Base-by-base conservation (phyloP, 2,888 invertebrate genomes). In the Folsomia manolachei region DNA sequence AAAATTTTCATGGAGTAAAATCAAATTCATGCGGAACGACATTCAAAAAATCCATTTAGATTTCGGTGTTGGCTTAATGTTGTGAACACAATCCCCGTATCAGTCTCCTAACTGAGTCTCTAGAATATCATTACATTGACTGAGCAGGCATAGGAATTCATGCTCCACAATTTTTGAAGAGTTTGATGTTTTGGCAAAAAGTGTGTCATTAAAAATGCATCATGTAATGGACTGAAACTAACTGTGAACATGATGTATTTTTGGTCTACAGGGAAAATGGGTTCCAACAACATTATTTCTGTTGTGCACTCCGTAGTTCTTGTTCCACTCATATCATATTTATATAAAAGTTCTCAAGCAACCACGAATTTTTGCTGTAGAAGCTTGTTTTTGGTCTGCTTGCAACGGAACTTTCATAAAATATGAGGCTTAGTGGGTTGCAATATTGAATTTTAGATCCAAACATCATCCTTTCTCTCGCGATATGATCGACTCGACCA, bases 201-300 rank as follows among this genome's bases (percentile, higher is more conserved):
- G 63, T 27, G 62, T 23, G 27, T 63, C 63, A 63, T 63, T 63
- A 63, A 63, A 63, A 63, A 63, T 63, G 63, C 63, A 63, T 63
- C 26, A 63, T 27, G 26, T 63, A 63, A 63, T 63, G 63, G 63
- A 27, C 63, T 63, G 63, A 27, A 39, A 39, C 4, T 9, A 14
- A 39, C 39, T 39, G 39, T 9, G 27, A 63, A 63, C 27, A 63
- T 63, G 63, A 26, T 63, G n/a, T 63, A 26, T 1, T 63, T 62
- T 63, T 27, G 21, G 18, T 14, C 56, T 7, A 56, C 19, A n/a
- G 56, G 56, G 56, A 56, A 56, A 56, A n/a, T n/a, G n/a, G n/a
- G n/a, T n/a, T n/a, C n/a, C n/a, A n/a, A n/a, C n/a, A n/a, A n/a
- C n/a, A n/a, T n/a, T n/a, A n/a, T n/a, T n/a, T n/a, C n/a, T n/a